Evolutionary conservation across 2,113 vertebrate genomes (phyloP), one percentile per base, ranked within the genome.

Genomic region (Oriolus oriolus): DNA sequence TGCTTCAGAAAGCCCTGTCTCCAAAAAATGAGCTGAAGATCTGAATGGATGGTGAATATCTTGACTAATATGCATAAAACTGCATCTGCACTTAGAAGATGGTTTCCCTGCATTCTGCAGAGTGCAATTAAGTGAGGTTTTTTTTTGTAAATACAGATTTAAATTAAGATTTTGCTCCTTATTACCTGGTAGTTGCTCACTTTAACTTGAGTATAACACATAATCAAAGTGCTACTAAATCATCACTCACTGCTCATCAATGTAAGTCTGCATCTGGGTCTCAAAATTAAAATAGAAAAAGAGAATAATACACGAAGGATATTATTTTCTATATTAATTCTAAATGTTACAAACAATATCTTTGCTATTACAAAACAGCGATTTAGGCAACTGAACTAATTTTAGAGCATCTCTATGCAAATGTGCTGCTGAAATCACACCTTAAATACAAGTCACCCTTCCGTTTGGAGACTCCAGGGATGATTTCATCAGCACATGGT

Each of bases 311-410:
- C 21, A 53, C 15, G 0, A 19, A 14, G 71, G 47, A 60, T 83
- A 22, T 45, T 16, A 88, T 73, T 85, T 89, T 74, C 88, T 87
- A 28, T 41, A 78, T 89, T 93, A 79, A 69, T 80, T 76, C 60
- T 23, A 23, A 53, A 10, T 11, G 14, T 37, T 73, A 47, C 64
- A 78, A 53, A 59, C 45, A 77, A 31, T 44, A 64, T 53, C 26
- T 71, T 57, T 37, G 26, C 74, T 76, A 23, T 96, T 97, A 85
- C 89, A 84, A 97, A 96, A 93, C 59, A 75, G 42, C 2, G 24
- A 83, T 95, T 93, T 90, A 37, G 89, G 92, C 87, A 96, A 76
- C 77, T 56, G n/a, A 61, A 44, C 90, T 97, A 96, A 97, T 95
- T 96, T 96, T 88, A 89, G 84, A 90, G 19, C 77, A 49, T 41